Conservation (phyloP, 2,888 invertebrate genomes). For the Lasius platythorax region DNA sequence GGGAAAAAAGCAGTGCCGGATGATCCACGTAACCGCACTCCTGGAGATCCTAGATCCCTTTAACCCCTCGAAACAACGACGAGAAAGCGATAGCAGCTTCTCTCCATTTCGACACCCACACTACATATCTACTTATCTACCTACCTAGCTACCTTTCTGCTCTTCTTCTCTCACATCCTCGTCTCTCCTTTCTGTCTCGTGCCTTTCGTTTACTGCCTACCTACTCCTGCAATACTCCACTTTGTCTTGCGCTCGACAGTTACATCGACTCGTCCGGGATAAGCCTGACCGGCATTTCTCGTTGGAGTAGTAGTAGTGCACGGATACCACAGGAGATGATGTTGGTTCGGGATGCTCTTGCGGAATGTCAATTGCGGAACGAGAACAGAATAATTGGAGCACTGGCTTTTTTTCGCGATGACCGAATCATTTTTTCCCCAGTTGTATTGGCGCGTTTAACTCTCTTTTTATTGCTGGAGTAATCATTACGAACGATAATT, state of each 20-base stretch:
- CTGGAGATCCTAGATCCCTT: conserved; percentile 55
- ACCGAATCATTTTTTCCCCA: conserved; percentile 14
- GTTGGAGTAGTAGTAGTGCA: conserved; percentile 16
- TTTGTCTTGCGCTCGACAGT: conserved; percentile 63
- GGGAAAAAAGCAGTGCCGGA: conserved; percentile 26
- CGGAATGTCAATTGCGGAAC: conserved; percentile 22
- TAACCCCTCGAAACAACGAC: conserved; percentile 58
- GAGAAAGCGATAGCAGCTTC: conserved; percentile 64
- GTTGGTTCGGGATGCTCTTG: conserved; percentile 13
- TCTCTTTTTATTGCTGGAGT: neutral
- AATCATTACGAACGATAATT: neutral
- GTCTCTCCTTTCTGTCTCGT: neutral
- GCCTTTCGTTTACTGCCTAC: conserved; percentile 35
- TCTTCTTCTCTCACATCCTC: neutral
- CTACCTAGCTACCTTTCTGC: neutral
- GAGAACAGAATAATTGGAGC: conserved; percentile 44
- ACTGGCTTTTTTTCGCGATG: conserved; percentile 16
- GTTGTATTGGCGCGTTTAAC: neutral
- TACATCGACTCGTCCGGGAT: conserved; percentile 63
- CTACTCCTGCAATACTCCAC: conserved; percentile 26
- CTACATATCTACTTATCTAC: neutral
- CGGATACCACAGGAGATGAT: neutral
- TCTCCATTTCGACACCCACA: conserved; percentile 37
- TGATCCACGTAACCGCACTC: conserved; percentile 60
- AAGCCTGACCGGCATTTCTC: conserved; percentile 42